Base-by-base conservation (phyloP, 2,113 vertebrate genomes). In the Nerophis ophidion region DNA sequence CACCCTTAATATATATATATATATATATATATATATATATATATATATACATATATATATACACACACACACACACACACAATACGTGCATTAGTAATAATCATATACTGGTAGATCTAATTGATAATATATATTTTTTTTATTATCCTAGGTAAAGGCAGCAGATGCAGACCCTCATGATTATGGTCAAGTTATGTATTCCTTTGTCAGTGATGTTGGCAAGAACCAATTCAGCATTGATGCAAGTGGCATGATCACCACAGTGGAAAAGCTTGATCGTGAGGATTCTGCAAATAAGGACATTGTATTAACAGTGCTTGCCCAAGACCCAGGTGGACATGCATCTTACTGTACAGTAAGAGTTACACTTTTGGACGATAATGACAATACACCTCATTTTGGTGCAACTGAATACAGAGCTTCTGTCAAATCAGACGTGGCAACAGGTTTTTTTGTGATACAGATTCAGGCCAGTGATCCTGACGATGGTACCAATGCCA, bases 401-500 rank as follows among this genome's bases (percentile, higher is more conserved):
- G 73, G 85, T 70, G 91, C 89, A 0, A 83, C 91, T 0, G 96
- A 98, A 71, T 98, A 98, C 55, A 88, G 93, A 69, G 92, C 94
- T 64, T 97, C 94, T 0, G 92, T 99, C 48, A 93, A 91, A 77
- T 92, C 96, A 13, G 92, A 95, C 58, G 94, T 95, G 6, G 88
- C 91, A 6, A 87, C 90, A 68, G 97, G 95, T 7, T 91, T 92
- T 63, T 80, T 98, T 65, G 93, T 99, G 68, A 94, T 92, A 0
- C 96, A 99, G 62, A 93, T 98, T 10, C 93, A 95, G 81, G 96
- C 97, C 54, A 60, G 88, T 71, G 97, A 99, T 75, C 85, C 89
- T 57, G 97, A 99, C 60, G 92, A 94, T 52, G 95, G 93, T 8
- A 75, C 80, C 5, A 99, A 99, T 64, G 91, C 94, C 55, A 91